Percentiles rank a stretch among this genome's conserved stretches.
These are phyloP conservation scores for Globicephala melas DNA, from an alignment of 2,113 vertebrate genomes.

Conservation along the genomic window DNA sequence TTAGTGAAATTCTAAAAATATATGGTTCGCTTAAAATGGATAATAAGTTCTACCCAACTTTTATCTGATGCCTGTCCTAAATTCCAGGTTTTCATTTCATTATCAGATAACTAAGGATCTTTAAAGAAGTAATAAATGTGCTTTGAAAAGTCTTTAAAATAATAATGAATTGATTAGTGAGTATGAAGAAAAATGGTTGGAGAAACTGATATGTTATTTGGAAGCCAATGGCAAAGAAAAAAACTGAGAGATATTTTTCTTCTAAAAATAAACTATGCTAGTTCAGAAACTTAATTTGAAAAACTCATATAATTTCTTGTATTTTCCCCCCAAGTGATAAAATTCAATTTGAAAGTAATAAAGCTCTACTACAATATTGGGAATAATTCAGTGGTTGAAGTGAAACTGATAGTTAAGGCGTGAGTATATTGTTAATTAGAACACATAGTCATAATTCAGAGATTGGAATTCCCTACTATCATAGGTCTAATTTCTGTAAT, in stretches of 20 bases:
- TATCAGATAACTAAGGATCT: slow-evolving; percentile 5
- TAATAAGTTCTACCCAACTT: slow-evolving; percentile 27
- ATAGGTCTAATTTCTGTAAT: slow-evolving; percentile 59
- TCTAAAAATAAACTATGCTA: slow-evolving; percentile 68
- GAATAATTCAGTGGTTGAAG: slow-evolving; percentile 68
- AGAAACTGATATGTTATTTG: slow-evolving; percentile 57
- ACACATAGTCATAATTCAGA: slow-evolving; percentile 61
- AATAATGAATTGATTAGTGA: slow-evolving; percentile 29
- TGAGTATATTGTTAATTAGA: slow-evolving; percentile 75
- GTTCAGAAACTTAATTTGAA: slow-evolving; percentile 68
- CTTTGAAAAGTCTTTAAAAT: slow-evolving; percentile 30
- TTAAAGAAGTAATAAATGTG: neutral
- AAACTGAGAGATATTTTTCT: slow-evolving; percentile 22
- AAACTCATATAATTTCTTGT: slow-evolving; percentile 64
- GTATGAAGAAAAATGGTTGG: neutral
- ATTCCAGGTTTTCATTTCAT: slow-evolving; percentile 30
- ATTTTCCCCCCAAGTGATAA: slow-evolving; percentile 66
- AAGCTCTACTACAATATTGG: slow-evolving; percentile 67
- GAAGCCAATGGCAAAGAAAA: slow-evolving; percentile 21
- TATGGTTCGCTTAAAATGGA: slow-evolving; percentile 8
- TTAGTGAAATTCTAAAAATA: slow-evolving; percentile 44
- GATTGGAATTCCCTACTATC: slow-evolving; percentile 37
- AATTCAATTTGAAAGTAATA: slow-evolving; percentile 75
- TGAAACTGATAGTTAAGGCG: slow-evolving; percentile 54
- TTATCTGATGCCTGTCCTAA: slow-evolving; percentile 2